Conservation (phyloP, 2,888 invertebrate genomes). For the Apocheima hispidaria region DNA sequence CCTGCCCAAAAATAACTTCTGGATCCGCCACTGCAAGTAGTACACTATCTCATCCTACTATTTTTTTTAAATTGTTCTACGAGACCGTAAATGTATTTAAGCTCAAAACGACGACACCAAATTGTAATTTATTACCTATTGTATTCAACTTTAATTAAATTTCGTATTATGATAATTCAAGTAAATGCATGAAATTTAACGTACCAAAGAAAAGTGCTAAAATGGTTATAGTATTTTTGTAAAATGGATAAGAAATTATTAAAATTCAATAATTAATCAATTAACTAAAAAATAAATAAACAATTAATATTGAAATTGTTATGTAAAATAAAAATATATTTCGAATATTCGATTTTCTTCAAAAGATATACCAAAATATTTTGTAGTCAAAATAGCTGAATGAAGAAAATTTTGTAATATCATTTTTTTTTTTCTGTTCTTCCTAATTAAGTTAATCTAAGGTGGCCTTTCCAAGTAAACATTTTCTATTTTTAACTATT, state of each 20-base stretch:
- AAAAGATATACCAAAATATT: slow-evolving; percentile 18
- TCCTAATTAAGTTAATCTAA: slow-evolving; percentile 51
- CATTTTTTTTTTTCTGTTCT: slow-evolving; percentile 44
- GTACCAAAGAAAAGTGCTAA: slow-evolving; percentile 37
- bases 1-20: too few species aligned
- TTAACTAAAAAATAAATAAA: too few species aligned
- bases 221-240: slow-evolving; percentile 43
- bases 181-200: slow-evolving; percentile 7
- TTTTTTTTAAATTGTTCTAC: too few species aligned
- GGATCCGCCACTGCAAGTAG: too few species aligned
- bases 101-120: slow-evolving; percentile 36
- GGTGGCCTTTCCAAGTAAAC: slow-evolving; percentile 84
- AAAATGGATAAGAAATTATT: slow-evolving; percentile 17
- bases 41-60: too few species aligned
- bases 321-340: too few species aligned
- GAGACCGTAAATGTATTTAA: slow-evolving; percentile 14
- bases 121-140: slow-evolving; percentile 22
- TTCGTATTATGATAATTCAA: background rate
- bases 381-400: slow-evolving; percentile 19
- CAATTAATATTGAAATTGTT: too few species aligned
- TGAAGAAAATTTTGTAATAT: slow-evolving; percentile 24
- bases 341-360: slow-evolving; percentile 27
- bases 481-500: slow-evolving; percentile 78
- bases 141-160: slow-evolving; percentile 6
- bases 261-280: too few species aligned